These are phyloP conservation scores for Antigone vipio DNA, from an alignment of 2,113 vertebrate genomes.

Conservation along the genomic window DNA sequence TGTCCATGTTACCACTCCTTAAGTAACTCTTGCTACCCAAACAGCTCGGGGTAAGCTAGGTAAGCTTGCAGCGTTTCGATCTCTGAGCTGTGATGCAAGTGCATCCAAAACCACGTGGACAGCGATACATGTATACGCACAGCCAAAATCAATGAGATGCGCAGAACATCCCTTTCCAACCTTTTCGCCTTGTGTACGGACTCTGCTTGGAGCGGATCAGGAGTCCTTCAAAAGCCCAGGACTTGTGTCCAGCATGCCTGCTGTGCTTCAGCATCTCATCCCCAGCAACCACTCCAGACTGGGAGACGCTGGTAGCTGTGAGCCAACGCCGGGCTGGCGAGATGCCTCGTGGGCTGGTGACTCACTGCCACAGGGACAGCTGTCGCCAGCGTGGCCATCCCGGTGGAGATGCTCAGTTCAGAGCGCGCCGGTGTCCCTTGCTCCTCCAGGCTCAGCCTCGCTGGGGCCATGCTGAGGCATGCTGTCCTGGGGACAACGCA, in stretches of 20 bases:
- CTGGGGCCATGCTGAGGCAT: neutral
- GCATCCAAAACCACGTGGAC: accelerated
- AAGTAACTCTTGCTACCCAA: neutral
- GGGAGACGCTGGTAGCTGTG: neutral
- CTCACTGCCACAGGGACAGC: neutral
- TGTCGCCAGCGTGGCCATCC: neutral
- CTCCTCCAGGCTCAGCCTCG: neutral
- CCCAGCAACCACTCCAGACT: neutral
- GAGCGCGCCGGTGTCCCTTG: accelerated
- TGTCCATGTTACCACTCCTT: neutral
- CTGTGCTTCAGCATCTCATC: accelerated
- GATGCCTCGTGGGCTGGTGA: neutral
- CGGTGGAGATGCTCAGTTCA: neutral
- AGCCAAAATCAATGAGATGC: neutral
- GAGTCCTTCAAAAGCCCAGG: neutral
- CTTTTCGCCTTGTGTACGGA: accelerated
- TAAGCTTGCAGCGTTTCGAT: neutral
- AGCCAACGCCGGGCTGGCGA: accelerated
- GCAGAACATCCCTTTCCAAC: neutral
- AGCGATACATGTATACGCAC: accelerated
- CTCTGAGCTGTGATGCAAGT: neutral
- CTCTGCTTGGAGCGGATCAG: neutral
- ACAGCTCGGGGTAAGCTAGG: neutral
- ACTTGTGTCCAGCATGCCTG: neutral
- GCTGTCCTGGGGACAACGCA: neutral